Evolutionary conservation across 2,797 vertebrate species (phyloP).

Genomic region (Amniataba percoides): DNA sequence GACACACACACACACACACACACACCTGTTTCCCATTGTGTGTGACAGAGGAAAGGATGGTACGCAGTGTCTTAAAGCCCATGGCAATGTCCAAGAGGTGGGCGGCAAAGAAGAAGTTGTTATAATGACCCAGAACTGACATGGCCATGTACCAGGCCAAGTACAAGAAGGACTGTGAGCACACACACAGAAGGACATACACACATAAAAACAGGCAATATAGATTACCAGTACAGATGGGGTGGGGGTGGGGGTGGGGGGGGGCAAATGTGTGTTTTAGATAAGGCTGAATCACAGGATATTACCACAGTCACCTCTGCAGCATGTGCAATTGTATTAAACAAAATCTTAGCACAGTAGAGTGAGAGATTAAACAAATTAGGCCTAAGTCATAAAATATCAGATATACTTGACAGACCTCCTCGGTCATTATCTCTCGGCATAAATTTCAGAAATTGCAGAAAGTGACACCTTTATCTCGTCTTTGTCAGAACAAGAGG

Average conservation of each 20-base stretch:
- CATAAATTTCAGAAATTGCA: constrained; percentile 32
- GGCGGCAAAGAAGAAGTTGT: constrained; percentile 87
- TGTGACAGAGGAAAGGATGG: constrained; percentile 86
- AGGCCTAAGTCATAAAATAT: constrained; percentile 46
- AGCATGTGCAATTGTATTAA: constrained; percentile 37
- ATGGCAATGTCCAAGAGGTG: constrained; percentile 87
- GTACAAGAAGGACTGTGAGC: constrained; percentile 84
- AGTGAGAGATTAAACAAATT: constrained; percentile 48
- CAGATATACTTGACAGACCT: constrained; percentile 24
- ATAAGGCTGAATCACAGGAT: constrained; percentile 77
- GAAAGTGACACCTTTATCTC: constrained; percentile 39
- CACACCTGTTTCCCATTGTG: constrained; percentile 87
- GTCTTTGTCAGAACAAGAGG: neutral
- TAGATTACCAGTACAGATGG: constrained; percentile 58
- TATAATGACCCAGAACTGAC: constrained; percentile 85
- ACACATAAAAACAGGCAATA: constrained; percentile 54
- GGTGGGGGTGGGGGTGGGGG: neutral
- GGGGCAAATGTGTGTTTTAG: constrained; percentile 67
- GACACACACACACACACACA: constrained; percentile 24
- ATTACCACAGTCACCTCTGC: constrained; percentile 59
- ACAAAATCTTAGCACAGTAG: constrained; percentile 25
- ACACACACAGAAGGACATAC: constrained; percentile 19
- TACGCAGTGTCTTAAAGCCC: constrained; percentile 87
- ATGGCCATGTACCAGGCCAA: constrained; percentile 85
- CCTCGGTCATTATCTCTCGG: constrained; percentile 17